Conservation (phyloP, 2,113 vertebrate species). For the Sinocyclocheilus maitianheensis region DNA sequence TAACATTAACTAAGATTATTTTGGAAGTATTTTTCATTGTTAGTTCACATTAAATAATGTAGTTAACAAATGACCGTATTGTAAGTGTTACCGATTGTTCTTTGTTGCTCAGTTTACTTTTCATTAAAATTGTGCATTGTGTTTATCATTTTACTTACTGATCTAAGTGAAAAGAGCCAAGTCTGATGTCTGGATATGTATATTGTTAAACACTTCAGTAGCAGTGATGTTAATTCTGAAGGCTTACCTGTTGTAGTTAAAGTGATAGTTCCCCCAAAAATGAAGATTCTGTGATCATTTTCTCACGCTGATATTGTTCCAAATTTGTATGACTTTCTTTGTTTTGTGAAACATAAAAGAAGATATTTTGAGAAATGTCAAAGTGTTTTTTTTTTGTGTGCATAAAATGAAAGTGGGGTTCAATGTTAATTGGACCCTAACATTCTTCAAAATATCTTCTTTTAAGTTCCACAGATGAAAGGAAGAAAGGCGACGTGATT, state of each 20-base stretch:
- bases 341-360: not conserved
- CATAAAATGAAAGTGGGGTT: not conserved
- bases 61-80: not conserved
- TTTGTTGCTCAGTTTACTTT: not conserved
- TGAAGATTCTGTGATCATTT: no score
- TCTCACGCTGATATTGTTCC: no score
- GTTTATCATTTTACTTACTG: not conserved
- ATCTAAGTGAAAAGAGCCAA: no score
- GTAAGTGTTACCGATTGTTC: not conserved
- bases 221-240: no score
- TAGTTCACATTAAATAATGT: not conserved
- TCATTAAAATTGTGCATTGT: not conserved
- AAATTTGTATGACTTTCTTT: no score
- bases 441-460: not conserved
- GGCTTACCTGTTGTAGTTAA: not conserved
- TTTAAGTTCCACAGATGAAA: not conserved
- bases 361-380: not conserved
- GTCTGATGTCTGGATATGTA: not conserved
- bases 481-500: no score
- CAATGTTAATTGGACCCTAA: not conserved
- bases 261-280: not conserved
- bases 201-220: no score
- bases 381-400: not conserved
- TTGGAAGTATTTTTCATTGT: not conserved
- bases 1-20: not conserved